Evolutionary conservation across 2,797 vertebrate genomes (phyloP), one percentile per base, ranked within the genome.

Genomic region (Spinibarbus caldwelli): DNA sequence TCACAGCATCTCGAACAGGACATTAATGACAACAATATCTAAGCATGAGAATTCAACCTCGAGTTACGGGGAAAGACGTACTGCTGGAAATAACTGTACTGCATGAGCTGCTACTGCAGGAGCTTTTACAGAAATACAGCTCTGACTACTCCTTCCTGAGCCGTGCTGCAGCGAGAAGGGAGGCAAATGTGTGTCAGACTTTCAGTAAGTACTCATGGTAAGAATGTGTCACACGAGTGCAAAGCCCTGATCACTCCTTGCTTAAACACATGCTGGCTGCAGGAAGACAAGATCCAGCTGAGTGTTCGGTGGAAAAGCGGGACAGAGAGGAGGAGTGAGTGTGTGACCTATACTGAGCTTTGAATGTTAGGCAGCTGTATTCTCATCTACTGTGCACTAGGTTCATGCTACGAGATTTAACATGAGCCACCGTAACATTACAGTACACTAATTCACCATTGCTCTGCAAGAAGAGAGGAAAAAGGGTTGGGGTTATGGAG

Each of bases 121-220:
- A 84, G 67, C 59, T 29, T 68, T 88, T 90, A 88, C 84, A 85
- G 84, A 76, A 89, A 87, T 86, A 73, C 82, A 80, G 68, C 64
- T 89, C 77, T 90, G 87, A 86, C 87, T 88, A 68, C 76, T 87
- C 81, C 85, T 88, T 90, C 84, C 86, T 86, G 85, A 84, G 72
- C 9, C 77, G 21, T 80, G 68, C 73, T 82, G 85, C 78, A 83
- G 78, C 29, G 29, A 80, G 57, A 68, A 88, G 70, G 78, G 77
- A 82, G 79, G 83, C 81, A 86, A 86, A 84, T 83, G 86, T 87
- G 88, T 90, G 90, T 90, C 90, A 90, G 87, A 90, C 76, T 88
- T 87, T 86, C 86, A 90, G 87, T 87, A 87, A 89, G 71, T 73
- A 75, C 67, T 88, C 64, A 73, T 31, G 41, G 88, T 87, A 75